Evolutionary conservation across 2,888 invertebrate species (phyloP).

Genomic region (Epirrhoe tristata): DNA sequence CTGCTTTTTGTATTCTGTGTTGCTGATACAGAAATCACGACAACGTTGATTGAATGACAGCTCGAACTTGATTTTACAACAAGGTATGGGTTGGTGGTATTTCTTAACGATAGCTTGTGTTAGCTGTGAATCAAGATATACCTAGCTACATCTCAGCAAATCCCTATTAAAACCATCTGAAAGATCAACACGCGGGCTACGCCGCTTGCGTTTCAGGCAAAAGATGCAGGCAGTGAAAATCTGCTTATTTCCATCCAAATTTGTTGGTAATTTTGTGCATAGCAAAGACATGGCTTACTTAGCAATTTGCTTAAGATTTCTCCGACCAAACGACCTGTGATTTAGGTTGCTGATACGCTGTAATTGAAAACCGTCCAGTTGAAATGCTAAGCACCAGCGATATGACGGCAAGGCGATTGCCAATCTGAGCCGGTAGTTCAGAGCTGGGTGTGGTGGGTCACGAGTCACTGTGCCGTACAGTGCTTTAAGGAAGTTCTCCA

Average conservation of each 20-base stretch:
- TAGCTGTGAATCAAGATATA: no score
- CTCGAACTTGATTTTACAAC: background rate
- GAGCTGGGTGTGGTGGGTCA: slow-evolving; percentile 68
- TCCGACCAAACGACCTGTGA: slow-evolving; percentile 30
- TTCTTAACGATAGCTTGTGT: background rate
- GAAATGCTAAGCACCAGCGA: slow-evolving; percentile 40
- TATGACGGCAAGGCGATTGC: slow-evolving; percentile 49
- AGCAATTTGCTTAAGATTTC: slow-evolving; percentile 24
- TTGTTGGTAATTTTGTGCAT: background rate
- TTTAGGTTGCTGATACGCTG: slow-evolving; percentile 34
- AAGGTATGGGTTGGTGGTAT: no score
- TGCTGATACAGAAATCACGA: background rate
- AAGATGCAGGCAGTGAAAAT: background rate
- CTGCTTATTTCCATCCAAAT: background rate
- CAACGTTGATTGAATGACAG: background rate
- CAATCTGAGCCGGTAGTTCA: slow-evolving; percentile 64
- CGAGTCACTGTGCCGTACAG: slow-evolving; percentile 50
- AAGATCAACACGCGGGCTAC: no score
- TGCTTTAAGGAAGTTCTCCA: slow-evolving; percentile 18
- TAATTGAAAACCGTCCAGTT: slow-evolving; percentile 38
- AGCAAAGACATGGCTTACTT: background rate
- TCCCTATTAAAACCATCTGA: no score
- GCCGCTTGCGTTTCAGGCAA: no score
- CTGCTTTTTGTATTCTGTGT: background rate
- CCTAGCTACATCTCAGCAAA: no score